Conservation (phyloP, 2,797 vertebrate genomes). For the Myotis planiceps region DNA sequence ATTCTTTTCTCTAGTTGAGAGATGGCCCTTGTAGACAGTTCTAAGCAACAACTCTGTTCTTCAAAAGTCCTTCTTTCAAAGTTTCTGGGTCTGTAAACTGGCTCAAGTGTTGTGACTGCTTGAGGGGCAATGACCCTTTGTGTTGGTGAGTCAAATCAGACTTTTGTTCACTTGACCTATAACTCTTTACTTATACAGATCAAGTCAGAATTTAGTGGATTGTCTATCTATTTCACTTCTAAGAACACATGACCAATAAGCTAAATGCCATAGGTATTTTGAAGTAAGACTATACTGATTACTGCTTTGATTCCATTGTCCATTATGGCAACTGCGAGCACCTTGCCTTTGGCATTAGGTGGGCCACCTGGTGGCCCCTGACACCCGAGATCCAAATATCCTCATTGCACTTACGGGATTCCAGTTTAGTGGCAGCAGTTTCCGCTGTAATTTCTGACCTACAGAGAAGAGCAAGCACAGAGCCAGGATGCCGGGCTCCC, state of each 20-base stretch:
- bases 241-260: neutral
- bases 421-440: neutral
- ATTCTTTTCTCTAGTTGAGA: neutral
- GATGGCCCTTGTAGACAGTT: neutral
- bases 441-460: neutral
- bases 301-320: neutral
- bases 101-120: neutral
- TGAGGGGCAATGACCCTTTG: neutral
- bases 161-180: neutral
- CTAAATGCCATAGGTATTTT: neutral
- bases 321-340: neutral
- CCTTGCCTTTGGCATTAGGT: neutral
- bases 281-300: neutral
- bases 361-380: neutral
- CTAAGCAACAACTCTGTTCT: neutral
- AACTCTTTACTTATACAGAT: neutral
- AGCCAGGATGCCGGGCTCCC: neutral
- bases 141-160: neutral
- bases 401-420: neutral
- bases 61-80: neutral
- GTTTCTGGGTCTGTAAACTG: neutral
- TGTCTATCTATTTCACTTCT: neutral
- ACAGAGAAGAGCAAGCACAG: neutral
- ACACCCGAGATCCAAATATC: neutral
- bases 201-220: neutral